Conservation (phyloP, 1,140 invertebrate genomes). For the Riptortus pedestris region DNA sequence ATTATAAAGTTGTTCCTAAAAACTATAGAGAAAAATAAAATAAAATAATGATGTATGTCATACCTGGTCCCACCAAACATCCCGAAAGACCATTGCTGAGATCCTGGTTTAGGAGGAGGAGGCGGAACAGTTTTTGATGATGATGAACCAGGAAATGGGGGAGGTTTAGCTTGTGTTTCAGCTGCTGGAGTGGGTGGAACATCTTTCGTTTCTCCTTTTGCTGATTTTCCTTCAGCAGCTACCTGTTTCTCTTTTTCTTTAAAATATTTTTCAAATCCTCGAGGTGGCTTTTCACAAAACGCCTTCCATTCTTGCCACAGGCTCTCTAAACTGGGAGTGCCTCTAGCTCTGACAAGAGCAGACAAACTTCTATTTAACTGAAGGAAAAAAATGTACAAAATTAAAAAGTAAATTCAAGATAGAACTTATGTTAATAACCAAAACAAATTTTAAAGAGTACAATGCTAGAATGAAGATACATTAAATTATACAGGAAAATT, state of each 20-base stretch:
- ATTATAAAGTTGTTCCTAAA: no score
- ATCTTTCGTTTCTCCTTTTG: conserved; percentile 32
- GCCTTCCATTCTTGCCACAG: conserved; percentile 44
- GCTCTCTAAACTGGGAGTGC: conserved; percentile 36
- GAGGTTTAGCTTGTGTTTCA: conserved; percentile 16
- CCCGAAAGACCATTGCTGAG: conserved; percentile 30
- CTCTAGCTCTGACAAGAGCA: conserved; percentile 28
- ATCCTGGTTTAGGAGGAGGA: background rate
- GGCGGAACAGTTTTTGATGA: conserved; percentile 17
- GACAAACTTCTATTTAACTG: conserved; percentile 29
- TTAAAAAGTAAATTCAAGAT: no score
- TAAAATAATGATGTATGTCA: no score
- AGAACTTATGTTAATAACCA: background rate
- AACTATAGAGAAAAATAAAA: no score
- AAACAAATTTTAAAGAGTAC: no score
- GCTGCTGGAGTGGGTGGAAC: background rate
- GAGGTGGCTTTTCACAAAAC: conserved; percentile 63
- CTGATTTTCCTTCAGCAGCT: conserved; percentile 36
- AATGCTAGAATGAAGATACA: no score
- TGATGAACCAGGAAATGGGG: conserved; percentile 13
- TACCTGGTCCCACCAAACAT: conserved; percentile 32
- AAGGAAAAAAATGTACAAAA: conserved; percentile 20
- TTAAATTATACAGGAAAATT: no score
- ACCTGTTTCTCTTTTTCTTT: conserved; percentile 44
- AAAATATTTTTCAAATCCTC: conserved; percentile 89